phyloP scores from a whole-genome alignment of 2,888 invertebrate species.

The Lycocerus yunnanus region DNA sequence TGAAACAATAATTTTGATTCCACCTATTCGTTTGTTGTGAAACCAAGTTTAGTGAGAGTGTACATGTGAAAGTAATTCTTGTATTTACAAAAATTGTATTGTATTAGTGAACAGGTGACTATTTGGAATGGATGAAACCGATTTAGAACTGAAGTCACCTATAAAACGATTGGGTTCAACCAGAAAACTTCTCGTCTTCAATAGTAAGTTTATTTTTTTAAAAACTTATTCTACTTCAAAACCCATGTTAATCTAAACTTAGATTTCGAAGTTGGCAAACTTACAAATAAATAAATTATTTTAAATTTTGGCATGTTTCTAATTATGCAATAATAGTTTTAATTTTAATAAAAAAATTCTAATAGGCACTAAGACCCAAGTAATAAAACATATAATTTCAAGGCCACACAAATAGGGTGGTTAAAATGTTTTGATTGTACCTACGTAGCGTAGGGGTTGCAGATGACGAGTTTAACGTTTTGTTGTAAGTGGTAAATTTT shows the following conservation, averaged over 20 bases:
- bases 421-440: neutral
- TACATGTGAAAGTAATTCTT: constrained; percentile 39
- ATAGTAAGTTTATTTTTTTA: constrained; percentile 65
- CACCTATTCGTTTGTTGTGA: neutral
- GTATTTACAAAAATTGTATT: constrained; percentile 23
- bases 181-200: constrained; percentile 77
- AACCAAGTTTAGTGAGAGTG: constrained; percentile 19
- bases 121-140: constrained; percentile 71
- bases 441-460: neutral
- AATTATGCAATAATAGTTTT: constrained; percentile 23
- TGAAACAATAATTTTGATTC: neutral
- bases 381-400: neutral
- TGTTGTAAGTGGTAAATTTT: neutral
- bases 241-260: neutral
- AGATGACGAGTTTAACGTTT: neutral
- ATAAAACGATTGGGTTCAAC: constrained; percentile 82
- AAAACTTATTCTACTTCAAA: neutral
- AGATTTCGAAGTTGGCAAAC: constrained; percentile 10
- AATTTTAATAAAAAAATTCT: neutral
- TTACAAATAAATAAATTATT: constrained; percentile 4
- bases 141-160: constrained; percentile 76
- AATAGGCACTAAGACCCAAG: neutral
- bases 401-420: neutral
- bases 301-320: constrained; percentile 4
- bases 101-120: constrained; percentile 11